Conservation (phyloP, 2,888 invertebrate species). For the Beris chalybata region DNA sequence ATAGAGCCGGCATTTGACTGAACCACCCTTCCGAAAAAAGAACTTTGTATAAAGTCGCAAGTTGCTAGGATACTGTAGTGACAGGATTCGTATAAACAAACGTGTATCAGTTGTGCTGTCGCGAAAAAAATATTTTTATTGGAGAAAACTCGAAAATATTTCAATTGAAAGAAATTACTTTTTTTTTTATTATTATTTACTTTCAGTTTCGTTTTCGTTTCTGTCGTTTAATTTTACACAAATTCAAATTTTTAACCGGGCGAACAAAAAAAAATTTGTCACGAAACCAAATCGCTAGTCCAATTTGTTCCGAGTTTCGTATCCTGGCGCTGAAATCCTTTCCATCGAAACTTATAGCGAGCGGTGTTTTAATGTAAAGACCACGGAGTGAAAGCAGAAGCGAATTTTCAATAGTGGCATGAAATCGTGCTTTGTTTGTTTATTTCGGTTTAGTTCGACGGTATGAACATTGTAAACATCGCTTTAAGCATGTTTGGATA, state of each 20-base stretch:
- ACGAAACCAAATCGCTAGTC: too few species aligned
- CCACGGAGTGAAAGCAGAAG: neutral
- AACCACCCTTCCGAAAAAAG: neutral
- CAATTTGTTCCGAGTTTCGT: neutral
- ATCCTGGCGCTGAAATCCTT: neutral
- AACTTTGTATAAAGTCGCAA: slow-evolving; percentile 5
- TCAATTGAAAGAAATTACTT: slow-evolving; percentile 10
- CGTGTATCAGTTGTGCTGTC: slow-evolving; percentile 21
- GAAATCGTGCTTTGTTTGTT: slow-evolving; percentile 14
- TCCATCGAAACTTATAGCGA: neutral
- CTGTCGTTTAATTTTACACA: neutral
- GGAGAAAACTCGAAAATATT: slow-evolving; percentile 18
- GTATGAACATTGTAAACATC: slow-evolving; percentile 16
- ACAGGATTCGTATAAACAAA: slow-evolving; percentile 31
- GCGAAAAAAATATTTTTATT: slow-evolving; percentile 17
- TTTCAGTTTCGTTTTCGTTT: slow-evolving; percentile 7
- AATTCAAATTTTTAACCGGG: too few species aligned
- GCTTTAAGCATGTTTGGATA: slow-evolving; percentile 8
- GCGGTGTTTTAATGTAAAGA: neutral
- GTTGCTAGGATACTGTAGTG: slow-evolving; percentile 31
- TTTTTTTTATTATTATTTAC: slow-evolving; percentile 11
- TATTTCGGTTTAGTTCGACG: slow-evolving; percentile 10
- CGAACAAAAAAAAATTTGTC: too few species aligned
- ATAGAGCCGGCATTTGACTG: too few species aligned
- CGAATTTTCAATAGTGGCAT: slow-evolving; percentile 11